Base-by-base conservation (phyloP, 2,888 invertebrate genomes). In the Drosophila kambysellisi region DNA sequence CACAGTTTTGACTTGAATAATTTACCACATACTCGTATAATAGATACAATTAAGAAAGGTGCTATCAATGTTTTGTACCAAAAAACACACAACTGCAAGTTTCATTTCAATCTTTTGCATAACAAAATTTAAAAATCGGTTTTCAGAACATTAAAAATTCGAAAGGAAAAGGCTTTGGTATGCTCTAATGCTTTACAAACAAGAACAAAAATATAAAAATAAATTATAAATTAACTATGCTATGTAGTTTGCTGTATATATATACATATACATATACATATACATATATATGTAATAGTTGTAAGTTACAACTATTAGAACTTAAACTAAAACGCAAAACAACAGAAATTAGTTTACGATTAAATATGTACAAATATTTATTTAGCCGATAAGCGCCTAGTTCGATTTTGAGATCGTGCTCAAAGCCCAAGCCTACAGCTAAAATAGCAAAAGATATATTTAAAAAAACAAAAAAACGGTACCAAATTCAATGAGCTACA, bases 151-250 rank as follows among this genome's bases (percentile, higher is more conserved):
- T 25, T 57, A 33, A 81, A 70, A 33, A 74, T 71, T 76, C 72
- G 70, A 81, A 81, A 91, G 91, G 69, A 81, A 91, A 91, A 88
- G 92, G 93, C 93, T 93, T 93, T 93, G 93, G 93, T 93, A 93
- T 93, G 93, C 92, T 92, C 92, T 91, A 91, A 93, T 92, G 93
- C 93, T 93, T 93, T 93, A 93, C 92, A 91, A 85, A 65, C 25
- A 69, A 62, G 8, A 70, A 81, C 54, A 66, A 65, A 67, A 50
- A 54, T 41, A 51, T 33, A n/a, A 53, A 57, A 51, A 17, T 52
- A 52, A 53, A 48, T 70, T 8, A 7, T 30, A 20, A 64, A 52
- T 48, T 63, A 57, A 76, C 56, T 63, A 68, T 71, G 58, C 73
- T 64, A 76, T 68, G 74, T 69, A 84, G 76, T 79, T 61, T 37